Base-by-base conservation (phyloP, 1,140 invertebrate species). In the Diorhabda elongata region DNA sequence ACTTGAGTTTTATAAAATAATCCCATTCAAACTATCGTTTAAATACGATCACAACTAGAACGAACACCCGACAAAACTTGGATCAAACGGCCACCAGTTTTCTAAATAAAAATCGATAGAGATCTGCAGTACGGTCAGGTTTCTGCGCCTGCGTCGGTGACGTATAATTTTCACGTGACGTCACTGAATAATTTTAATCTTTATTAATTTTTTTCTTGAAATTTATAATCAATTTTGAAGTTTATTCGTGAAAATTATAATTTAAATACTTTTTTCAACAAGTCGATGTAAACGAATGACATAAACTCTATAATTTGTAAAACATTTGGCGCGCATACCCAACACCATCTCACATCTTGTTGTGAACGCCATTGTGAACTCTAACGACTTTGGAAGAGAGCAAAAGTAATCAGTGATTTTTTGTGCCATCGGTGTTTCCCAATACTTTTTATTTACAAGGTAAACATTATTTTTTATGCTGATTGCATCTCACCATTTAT, bases 361-460 rank as follows among this genome's bases (percentile, higher is more conserved):
- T 74, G 73, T 68, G 86, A 86, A 89, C 88, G 89, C 89, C 89
- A 91, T 91, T 90, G 88, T 90, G 88, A 87, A 82, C 89, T 87
- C 84, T 90, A 90, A 87, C 87, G 88, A 88, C 88, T 89, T 86
- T 84, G 78, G 64, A 71, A 77, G 79, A 82, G 81, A 81, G 82
- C 81, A 79, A 85, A 84, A 86, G 85, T 82, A 85, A 88, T 88
- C 88, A 83, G 81, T 70, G 64, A 73, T 75, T 78, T 75, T 78
- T 73, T 47, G 70, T 81, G 85, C 85, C 87, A 87, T 89, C 87
- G 81, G 75, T 79, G 80, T 83, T 85, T 85, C 80, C 84, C 83
- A 82, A 78, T 77, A 84, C 82, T 82, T 85, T 86, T 84, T 79
- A 80, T 83, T 80, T 78, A 74, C 64, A 76, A 76, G 79, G 71